Evolutionary conservation across 2,113 vertebrate genomes (phyloP).

Genomic region (Podarcis muralis): DNA sequence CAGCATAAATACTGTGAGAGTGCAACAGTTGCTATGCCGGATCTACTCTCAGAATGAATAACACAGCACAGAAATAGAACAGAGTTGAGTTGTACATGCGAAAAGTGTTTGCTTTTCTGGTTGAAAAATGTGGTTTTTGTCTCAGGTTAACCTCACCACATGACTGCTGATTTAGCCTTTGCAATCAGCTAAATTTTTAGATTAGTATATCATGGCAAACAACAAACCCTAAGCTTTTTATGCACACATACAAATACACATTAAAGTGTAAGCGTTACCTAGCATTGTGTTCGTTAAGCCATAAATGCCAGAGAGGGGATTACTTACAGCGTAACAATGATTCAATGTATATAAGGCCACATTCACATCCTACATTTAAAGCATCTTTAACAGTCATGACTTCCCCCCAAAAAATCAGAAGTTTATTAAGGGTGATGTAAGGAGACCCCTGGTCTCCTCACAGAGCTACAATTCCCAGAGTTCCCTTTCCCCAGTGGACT

Average conservation of each 20-base stretch:
- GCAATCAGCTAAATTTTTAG: neutral
- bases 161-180: neutral
- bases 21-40: conserved; percentile 52
- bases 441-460: neutral
- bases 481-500: too few species aligned
- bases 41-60: conserved; percentile 36
- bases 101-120: neutral
- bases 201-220: neutral
- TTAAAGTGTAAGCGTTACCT: too few species aligned
- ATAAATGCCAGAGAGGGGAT: neutral
- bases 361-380: too few species aligned
- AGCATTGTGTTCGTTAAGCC: too few species aligned
- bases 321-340: neutral
- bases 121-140: neutral
- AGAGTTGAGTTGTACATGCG: neutral
- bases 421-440: too few species aligned
- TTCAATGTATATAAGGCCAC: neutral
- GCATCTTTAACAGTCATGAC: too few species aligned
- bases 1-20: conserved; percentile 54
- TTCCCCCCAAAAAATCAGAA: too few species aligned
- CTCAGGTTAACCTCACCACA: neutral
- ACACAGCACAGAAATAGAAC: conserved; percentile 30
- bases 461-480: too few species aligned
- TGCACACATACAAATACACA: too few species aligned
- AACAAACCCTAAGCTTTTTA: too few species aligned